phyloP scores from a whole-genome alignment of 1,140 invertebrate species.

The Pectinophora gossypiella region DNA sequence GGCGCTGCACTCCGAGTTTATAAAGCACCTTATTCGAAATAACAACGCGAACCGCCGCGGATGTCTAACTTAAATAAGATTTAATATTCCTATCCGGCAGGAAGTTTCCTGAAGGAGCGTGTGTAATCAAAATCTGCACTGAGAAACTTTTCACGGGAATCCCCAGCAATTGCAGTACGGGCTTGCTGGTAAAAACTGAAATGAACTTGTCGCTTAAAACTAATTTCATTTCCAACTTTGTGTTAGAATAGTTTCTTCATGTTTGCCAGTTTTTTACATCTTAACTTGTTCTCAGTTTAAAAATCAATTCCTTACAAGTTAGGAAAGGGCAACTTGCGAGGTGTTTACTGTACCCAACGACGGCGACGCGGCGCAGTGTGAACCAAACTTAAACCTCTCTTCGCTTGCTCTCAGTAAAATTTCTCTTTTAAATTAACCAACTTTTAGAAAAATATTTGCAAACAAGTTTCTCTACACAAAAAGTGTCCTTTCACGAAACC shows the following conservation, averaged over 20 bases:
- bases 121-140: slow-evolving; percentile 73
- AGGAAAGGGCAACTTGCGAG: slow-evolving; percentile 51
- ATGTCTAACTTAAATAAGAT: slow-evolving; percentile 73
- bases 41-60: slow-evolving; percentile 59
- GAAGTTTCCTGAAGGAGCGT: slow-evolving; percentile 66
- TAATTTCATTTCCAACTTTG: slow-evolving; percentile 71
- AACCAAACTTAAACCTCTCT: slow-evolving; percentile 41
- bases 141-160: slow-evolving; percentile 61
- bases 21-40: slow-evolving; percentile 65
- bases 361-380: slow-evolving; percentile 34
- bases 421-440: slow-evolving; percentile 55
- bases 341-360: slow-evolving; percentile 46
- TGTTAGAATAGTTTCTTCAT: slow-evolving; percentile 65
- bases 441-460: slow-evolving; percentile 45
- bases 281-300: slow-evolving; percentile 60
- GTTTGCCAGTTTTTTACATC: slow-evolving; percentile 44
- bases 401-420: slow-evolving; percentile 29
- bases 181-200: slow-evolving; percentile 62
- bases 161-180: slow-evolving; percentile 63
- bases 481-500: slow-evolving; percentile 19
- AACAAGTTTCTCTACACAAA: slow-evolving; percentile 31
- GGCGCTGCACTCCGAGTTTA: slow-evolving; percentile 40
- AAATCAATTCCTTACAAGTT: slow-evolving; percentile 65
- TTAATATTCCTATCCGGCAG: slow-evolving; percentile 70
- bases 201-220: slow-evolving; percentile 72